Percentiles rank a stretch among this genome's conserved stretches.
Conservation (phyloP, 2,113 vertebrate species). For the Amia ocellicauda region DNA sequence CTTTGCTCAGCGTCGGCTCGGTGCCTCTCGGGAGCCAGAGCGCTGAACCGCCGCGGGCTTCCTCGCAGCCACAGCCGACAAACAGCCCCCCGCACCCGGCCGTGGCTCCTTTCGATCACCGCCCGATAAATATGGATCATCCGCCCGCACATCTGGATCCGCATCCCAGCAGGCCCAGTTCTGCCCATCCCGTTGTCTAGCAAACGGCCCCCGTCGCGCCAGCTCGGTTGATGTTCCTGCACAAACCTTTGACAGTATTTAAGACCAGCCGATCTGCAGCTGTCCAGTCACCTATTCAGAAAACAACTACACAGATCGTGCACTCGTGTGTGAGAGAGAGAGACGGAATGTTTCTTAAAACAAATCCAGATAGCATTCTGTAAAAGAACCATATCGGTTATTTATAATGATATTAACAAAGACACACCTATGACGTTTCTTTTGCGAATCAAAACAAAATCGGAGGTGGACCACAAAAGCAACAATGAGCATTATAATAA, state of each 20-base stretch:
- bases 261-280: too few relatives aligned
- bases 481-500: too few relatives aligned
- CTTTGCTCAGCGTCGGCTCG: slow-evolving; percentile 41
- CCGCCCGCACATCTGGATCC: slow-evolving; percentile 37
- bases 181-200: slow-evolving; percentile 10
- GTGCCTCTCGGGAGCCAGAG: slow-evolving; percentile 53
- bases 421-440: too few relatives aligned
- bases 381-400: too few relatives aligned
- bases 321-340: too few relatives aligned
- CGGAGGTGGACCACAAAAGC: too few relatives aligned
- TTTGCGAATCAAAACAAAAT: too few relatives aligned
- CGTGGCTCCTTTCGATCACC: slow-evolving; percentile 47
- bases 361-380: too few relatives aligned
- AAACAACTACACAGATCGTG: too few relatives aligned
- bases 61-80: slow-evolving; percentile 62
- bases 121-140: slow-evolving; percentile 50
- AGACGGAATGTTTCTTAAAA: too few relatives aligned
- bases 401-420: too few relatives aligned
- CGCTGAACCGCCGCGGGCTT: slow-evolving; percentile 59
- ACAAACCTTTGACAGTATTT: neutral
- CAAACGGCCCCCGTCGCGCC: neutral
- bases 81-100: slow-evolving; percentile 52
- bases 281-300: too few relatives aligned
- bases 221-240: neutral
- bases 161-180: slow-evolving; percentile 21